Conservation (phyloP, 2,113 vertebrate genomes). For the Ginglymostoma cirratum region DNA sequence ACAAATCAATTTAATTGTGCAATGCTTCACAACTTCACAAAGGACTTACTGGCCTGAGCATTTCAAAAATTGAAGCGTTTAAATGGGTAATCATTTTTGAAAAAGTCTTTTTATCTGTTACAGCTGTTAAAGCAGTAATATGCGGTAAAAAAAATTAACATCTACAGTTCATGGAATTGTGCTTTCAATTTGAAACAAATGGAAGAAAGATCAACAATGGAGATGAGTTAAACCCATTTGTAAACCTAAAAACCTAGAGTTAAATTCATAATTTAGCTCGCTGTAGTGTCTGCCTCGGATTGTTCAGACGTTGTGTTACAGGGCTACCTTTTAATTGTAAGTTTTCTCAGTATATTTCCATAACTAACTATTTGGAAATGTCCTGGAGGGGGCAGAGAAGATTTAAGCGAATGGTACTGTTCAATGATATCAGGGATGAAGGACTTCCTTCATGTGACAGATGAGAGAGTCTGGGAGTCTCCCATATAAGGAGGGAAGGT, state of each 20-base stretch:
- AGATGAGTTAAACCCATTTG: background rate
- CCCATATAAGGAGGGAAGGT: too few species aligned
- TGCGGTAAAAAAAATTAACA: background rate
- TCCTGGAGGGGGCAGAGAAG: background rate
- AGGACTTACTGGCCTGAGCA: background rate
- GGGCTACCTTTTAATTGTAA: too few species aligned
- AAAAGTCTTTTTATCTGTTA: background rate
- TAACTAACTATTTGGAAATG: background rate
- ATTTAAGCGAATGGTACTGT: too few species aligned
- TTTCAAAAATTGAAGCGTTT: background rate
- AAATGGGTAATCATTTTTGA: background rate
- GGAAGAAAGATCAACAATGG: background rate
- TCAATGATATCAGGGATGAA: background rate
- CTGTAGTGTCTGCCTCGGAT: background rate
- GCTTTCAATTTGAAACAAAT: background rate
- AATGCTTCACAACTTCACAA: background rate
- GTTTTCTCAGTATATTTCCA: background rate
- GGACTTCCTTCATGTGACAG: background rate
- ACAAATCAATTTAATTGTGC: background rate
- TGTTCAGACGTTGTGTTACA: background rate
- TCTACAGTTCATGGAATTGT: background rate
- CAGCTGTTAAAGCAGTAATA: background rate
- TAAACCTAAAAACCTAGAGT: background rate
- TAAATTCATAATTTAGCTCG: background rate
- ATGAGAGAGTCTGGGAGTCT: background rate